phyloP scores from a whole-genome alignment of 2,113 vertebrate species.

The Rhadina sibilatrix region DNA sequence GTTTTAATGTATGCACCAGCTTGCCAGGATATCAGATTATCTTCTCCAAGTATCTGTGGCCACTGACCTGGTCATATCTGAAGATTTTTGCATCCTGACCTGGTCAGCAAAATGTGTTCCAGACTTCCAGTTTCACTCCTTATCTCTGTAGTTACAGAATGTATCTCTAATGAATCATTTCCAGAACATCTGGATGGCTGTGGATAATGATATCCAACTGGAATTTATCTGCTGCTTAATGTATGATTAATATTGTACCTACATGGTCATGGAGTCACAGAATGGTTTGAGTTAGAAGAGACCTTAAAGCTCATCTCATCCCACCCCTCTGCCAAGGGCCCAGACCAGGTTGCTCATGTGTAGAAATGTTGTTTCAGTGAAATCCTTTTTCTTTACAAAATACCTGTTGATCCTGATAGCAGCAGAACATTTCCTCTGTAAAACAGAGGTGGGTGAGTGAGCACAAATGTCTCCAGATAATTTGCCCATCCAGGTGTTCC shows the following conservation, averaged over 20 bases:
- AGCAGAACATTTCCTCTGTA: neutral
- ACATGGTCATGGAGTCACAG: neutral
- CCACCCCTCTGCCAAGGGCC: neutral
- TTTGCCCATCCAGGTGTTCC: neutral
- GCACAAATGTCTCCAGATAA: neutral
- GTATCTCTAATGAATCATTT: neutral
- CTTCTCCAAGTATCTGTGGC: neutral
- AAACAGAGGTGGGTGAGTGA: neutral
- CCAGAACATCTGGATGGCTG: conserved; percentile 32
- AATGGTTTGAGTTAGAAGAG: neutral
- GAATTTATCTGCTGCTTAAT: neutral
- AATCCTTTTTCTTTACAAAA: neutral
- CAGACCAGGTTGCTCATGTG: neutral
- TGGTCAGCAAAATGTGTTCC: neutral
- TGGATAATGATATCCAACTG: neutral
- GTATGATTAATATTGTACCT: neutral
- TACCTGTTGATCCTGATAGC: neutral
- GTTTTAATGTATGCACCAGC: neutral
- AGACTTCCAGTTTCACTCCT: neutral
- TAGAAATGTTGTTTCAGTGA: neutral
- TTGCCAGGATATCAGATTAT: neutral
- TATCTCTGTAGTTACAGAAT: neutral
- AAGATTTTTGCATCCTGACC: neutral
- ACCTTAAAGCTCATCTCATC: neutral
- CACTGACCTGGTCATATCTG: neutral